Evolutionary conservation across 2,888 invertebrate genomes (phyloP), one percentile per base, ranked within the genome.

Genomic region (Halictus ligatus): DNA sequence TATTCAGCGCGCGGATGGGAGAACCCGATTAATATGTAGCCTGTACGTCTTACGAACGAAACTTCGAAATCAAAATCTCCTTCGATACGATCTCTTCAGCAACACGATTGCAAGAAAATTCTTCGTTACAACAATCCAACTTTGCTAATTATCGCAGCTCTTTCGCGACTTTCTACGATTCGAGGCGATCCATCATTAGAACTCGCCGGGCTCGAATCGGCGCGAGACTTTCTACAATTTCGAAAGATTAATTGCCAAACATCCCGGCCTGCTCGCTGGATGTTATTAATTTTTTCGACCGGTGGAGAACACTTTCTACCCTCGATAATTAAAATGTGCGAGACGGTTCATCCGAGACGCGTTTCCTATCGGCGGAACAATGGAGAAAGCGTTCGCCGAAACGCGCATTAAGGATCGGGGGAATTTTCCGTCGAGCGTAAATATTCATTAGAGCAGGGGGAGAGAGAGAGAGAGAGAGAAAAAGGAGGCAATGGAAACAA

Each of bases 301-400:
- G 35, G 10, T 7, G 64, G 15, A 64, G 29, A 15, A 29, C 29
- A 43, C 71, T 71, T 71, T 71, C 40, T 71, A 69, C 69, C 35
- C 21, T n/a, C 43, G 71, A 43, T 40, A 40, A 71, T 43, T 71
- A 43, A 43, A n/a, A 71, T 43, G 21, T 43, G 43, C 40, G 13
- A 40, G 29, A 21, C n/a, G 43, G 40, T 43, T 71, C 35, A 40
- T 71, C 71, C 71, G n/a, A 71, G 43, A 40, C 40, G 35, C 71
- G 21, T 71, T 43, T 43, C 12, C 71, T 71, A 71, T 43, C 40
- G 40, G 21, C 71, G 43, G 43, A 71, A 71, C 71, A 71, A 71
- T 71, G 40, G 71, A 43, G 71, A 71, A 71, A 71, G 71, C 35
- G 71, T 21, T 12, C 40, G 5, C 71, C 12, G 21, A 71, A 35